phyloP scores from a whole-genome alignment of 64 coral and sea anemone genomes.

The Pachyseris speciosa region DNA sequence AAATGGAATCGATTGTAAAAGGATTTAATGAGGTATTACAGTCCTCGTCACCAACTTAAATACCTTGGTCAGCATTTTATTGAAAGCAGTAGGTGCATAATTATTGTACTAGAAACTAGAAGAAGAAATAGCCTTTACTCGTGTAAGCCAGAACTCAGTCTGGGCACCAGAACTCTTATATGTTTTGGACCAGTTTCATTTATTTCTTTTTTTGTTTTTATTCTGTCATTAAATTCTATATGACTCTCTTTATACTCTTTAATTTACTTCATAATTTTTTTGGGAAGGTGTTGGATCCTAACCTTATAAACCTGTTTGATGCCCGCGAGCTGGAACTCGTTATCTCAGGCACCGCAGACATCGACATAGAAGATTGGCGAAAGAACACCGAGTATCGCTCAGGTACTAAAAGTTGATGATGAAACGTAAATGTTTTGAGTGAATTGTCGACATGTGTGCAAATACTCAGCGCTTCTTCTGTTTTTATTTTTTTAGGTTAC shows the following conservation, averaged over 20 bases:
- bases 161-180: too few relatives aligned
- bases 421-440: too few relatives aligned
- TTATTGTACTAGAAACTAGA: too few relatives aligned
- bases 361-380: slow-evolving; percentile 99
- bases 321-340: slow-evolving; percentile 95
- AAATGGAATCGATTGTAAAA: slow-evolving; percentile 89
- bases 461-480: not conserved
- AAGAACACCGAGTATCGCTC: slow-evolving; percentile 97
- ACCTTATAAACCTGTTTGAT: slow-evolving; percentile 91
- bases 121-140: too few relatives aligned
- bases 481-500: slow-evolving; percentile 82
- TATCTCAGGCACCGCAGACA: slow-evolving; percentile 98
- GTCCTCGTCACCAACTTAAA: not conserved
- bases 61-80: too few relatives aligned
- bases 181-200: too few relatives aligned
- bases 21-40: slow-evolving; percentile 93
- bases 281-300: slow-evolving; percentile 89
- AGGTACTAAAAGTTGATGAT: slow-evolving; percentile 40
- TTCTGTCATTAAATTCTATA: too few relatives aligned
- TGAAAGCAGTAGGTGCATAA: too few relatives aligned
- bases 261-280: not conserved
- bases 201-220: too few relatives aligned
- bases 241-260: not conserved
- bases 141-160: too few relatives aligned
- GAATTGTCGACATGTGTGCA: too few relatives aligned